These are phyloP conservation scores for Prochilodus magdalenae DNA, from an alignment of 2,113 vertebrate genomes.

Conservation along the genomic window DNA sequence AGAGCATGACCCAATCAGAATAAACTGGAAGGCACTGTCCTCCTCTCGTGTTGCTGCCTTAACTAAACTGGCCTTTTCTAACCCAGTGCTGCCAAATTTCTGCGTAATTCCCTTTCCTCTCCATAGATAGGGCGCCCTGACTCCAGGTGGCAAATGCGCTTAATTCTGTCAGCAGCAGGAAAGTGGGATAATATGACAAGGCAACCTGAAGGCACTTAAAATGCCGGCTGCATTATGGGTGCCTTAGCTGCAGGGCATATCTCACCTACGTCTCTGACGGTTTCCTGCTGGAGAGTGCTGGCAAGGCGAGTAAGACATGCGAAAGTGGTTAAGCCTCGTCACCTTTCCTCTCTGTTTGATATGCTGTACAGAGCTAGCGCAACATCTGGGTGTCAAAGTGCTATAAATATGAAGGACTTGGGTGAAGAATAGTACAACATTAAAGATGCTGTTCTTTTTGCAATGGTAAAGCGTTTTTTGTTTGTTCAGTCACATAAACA, in stretches of 20 bases:
- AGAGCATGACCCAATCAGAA: conserved; percentile 9
- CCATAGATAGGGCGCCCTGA: not conserved
- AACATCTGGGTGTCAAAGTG: conserved; percentile 61
- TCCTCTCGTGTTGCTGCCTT: not conserved
- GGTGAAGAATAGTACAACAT: conserved; percentile 43
- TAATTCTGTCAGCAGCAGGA: conserved; percentile 27
- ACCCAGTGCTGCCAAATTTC: not conserved
- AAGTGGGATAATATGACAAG: conserved; percentile 43
- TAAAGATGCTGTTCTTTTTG: conserved; percentile 35
- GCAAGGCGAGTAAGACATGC: conserved; percentile 24
- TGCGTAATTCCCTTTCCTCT: conserved; percentile 2
- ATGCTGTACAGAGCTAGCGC: conserved; percentile 45
- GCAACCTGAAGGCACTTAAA: conserved; percentile 35
- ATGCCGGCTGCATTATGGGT: conserved; percentile 14
- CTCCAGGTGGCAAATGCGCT: conserved; percentile 43
- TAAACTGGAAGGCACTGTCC: not conserved
- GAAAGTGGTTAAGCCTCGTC: conserved; percentile 30
- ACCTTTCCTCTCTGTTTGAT: conserved; percentile 54
- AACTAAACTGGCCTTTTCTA: not conserved
- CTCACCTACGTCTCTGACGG: conserved; percentile 31
- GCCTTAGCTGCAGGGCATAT: conserved; percentile 16
- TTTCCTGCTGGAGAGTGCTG: conserved; percentile 3
- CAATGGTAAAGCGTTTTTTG: conserved; percentile 26
- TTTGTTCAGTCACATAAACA: conserved; percentile 51
- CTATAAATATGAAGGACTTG: conserved; percentile 60